phyloP scores from a whole-genome alignment of 2,888 invertebrate species.

The Sericinus montela region DNA sequence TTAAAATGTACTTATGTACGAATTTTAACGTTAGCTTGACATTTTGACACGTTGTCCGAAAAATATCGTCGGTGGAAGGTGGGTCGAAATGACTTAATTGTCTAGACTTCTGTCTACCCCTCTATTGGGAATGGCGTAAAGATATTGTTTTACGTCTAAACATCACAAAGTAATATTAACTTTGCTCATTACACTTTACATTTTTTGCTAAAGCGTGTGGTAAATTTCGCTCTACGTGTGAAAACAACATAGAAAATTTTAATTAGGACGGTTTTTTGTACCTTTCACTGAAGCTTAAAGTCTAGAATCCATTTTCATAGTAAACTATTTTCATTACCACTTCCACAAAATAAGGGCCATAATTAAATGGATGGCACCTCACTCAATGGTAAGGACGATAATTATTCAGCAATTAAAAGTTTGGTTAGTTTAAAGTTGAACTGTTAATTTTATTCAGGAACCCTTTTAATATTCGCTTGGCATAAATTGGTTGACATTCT shows the following conservation, averaged over 20 bases:
- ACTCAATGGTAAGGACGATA: neutral
- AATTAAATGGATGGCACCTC: conserved; percentile 5
- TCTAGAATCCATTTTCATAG: conserved; percentile 1
- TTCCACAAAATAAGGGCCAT: neutral
- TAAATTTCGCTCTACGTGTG: neutral
- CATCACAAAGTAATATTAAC: no score
- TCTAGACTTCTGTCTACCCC: no score
- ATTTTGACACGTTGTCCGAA: no score
- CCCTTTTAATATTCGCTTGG: neutral
- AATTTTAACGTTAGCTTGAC: no score
- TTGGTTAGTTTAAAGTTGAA: conserved; percentile 2
- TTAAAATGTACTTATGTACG: no score
- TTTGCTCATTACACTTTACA: neutral
- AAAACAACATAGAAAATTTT: neutral
- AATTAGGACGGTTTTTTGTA: neutral
- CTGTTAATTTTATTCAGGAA: conserved; percentile 4
- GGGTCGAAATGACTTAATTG: no score
- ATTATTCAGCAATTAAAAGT: conserved; percentile 11
- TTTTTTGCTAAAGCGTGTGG: neutral
- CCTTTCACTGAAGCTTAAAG: neutral
- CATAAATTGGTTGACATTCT: no score
- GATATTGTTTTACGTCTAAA: no score
- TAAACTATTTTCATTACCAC: conserved; percentile 16
- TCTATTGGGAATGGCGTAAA: no score
- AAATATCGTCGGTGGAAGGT: no score